Conservation (phyloP, 2,797 vertebrate species). For the Siniperca scherzeri region DNA sequence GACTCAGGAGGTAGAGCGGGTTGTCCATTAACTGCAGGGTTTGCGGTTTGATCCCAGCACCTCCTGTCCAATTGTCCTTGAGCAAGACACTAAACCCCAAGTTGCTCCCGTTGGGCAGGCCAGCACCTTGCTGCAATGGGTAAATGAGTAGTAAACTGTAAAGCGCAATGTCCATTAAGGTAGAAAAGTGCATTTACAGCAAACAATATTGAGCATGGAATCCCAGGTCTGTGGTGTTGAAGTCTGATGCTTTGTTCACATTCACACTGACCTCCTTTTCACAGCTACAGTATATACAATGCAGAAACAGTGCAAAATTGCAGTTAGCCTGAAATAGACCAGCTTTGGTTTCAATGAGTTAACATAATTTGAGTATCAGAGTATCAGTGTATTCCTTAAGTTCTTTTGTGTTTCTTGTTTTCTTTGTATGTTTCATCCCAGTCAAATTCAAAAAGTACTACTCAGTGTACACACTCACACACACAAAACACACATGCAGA, state of each 20-base stretch:
- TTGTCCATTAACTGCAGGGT: not conserved
- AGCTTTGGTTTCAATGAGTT: not conserved
- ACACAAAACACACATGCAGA: conserved; percentile 20
- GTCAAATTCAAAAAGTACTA: not conserved
- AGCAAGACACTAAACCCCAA: not conserved
- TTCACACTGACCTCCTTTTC: not conserved
- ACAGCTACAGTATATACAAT: not conserved
- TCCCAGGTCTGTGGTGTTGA: not conserved
- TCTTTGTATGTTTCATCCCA: not conserved
- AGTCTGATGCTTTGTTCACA: not conserved
- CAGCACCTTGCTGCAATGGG: too few relatives aligned
- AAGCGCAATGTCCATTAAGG: not conserved
- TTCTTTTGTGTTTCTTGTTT: not conserved
- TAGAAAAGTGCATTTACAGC: too few relatives aligned
- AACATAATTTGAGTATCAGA: not conserved
- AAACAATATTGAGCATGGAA: not conserved
- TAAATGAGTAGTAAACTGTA: not conserved
- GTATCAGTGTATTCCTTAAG: not conserved
- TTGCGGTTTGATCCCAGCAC: not conserved
- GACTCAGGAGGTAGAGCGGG: too few relatives aligned
- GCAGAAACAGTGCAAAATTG: not conserved
- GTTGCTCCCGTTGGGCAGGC: not conserved
- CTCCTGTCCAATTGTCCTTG: not conserved
- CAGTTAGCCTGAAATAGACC: not conserved
- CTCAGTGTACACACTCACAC: not conserved